Base-by-base conservation (phyloP, 2,113 vertebrate genomes). In the Gobius niger region DNA sequence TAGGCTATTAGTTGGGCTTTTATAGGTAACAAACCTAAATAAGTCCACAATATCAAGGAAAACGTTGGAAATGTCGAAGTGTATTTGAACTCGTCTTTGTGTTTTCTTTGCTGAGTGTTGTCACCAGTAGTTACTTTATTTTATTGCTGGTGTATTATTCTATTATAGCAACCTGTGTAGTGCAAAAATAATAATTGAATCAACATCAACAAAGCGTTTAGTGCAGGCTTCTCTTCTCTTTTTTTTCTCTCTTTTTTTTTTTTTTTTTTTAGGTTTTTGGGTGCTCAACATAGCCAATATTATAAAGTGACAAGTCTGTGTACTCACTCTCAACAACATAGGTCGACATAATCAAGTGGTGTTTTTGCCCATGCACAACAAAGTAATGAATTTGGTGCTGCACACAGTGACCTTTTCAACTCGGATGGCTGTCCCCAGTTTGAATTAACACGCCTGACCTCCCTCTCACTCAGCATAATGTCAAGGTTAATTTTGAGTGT, bases 361-460 rank as follows among this genome's bases (percentile, higher is more conserved):
- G 1, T 46, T 9, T 46, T 6, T 46, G 1, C 7, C 10, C 2
- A 5, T 46, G 44, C 44, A 46, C 10, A 46, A 7, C 7, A 6
- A 46, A 46, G 72, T 51, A 50, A 75, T 80, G 51, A 34, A 34
- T 53, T 82, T 18, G 19, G 47, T 46, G 50, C 24, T 70, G 41
- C n/a, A 47, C 1, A n/a, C 15, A 54, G 66, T 83, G 79, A 86
- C 84, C 83, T 89, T 82, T 67, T 85, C 76, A 84, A 46, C 60
- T 74, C 44, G 56, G 69, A 47, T 10, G 16, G 72, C 69, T 75
- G 65, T 74, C 47, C 63, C 42, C 51, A 47, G 46, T 59, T 14
- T 62, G 41, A 59, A 72, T 83, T 71, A 75, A 74, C 71, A 82
- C 24, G 72, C 67, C 69, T 81, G 81, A 80, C 75, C 81, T 84